These are phyloP conservation scores for Macroramphosus scolopax DNA, from an alignment of 2,797 vertebrate species.

Conservation along the genomic window DNA sequence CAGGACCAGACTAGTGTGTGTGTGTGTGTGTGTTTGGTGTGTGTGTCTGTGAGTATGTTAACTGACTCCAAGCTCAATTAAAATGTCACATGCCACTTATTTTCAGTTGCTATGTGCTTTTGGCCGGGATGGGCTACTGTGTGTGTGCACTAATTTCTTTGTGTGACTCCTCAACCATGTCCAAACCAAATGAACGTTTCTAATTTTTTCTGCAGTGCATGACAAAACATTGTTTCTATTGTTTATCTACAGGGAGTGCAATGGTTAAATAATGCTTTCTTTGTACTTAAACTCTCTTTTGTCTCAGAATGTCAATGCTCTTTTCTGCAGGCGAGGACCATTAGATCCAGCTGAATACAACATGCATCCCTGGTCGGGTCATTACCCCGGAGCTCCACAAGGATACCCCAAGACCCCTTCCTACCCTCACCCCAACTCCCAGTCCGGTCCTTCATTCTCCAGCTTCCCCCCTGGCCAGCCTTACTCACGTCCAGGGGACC, in stretches of 20 bases:
- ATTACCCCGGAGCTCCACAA: constrained; percentile 69
- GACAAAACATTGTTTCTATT: neutral
- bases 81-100: constrained; percentile 67
- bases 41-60: constrained; percentile 26
- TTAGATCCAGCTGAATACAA: constrained; percentile 84
- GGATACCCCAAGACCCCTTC: constrained; percentile 78
- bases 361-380: constrained; percentile 76
- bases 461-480: constrained; percentile 72
- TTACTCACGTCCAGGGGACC: constrained; percentile 77
- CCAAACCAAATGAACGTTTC: constrained; percentile 12
- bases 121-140: constrained; percentile 32
- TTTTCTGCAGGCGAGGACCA: constrained; percentile 81
- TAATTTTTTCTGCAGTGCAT: neutral
- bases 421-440: constrained; percentile 68
- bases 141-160: neutral
- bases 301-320: too few species aligned
- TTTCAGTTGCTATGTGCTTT: constrained; percentile 64
- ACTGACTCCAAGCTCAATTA: constrained; percentile 49
- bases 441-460: constrained; percentile 54
- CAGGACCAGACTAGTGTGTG: constrained; percentile 48
- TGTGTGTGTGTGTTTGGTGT: constrained; percentile 29
- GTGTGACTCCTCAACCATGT: neutral
- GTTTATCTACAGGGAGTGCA: neutral
- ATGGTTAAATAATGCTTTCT: too few species aligned
- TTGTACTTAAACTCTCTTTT: too few species aligned